Evolutionary conservation across 2,113 vertebrate genomes (phyloP).

Genomic region (Prolemur simus): DNA sequence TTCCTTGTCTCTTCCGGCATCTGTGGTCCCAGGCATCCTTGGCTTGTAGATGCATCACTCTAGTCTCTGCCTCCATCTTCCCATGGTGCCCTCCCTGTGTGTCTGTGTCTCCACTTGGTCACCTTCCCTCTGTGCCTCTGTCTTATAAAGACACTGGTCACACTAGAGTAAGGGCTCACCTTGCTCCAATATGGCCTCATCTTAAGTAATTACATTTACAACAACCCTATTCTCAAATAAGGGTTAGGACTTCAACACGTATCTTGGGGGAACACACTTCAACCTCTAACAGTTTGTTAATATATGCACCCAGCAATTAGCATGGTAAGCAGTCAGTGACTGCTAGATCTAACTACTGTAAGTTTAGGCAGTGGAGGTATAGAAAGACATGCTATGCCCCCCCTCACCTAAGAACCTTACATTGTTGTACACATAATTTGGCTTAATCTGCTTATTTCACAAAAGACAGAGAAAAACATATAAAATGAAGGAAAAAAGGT

Average conservation of each 20-base stretch:
- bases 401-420: not conserved
- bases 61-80: not conserved
- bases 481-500: not conserved
- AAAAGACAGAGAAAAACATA: not conserved
- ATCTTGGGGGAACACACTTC: not conserved
- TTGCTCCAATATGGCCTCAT: not conserved
- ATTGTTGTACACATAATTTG: not conserved
- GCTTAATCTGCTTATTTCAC: not conserved
- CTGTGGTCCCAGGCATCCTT: not conserved
- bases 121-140: not conserved
- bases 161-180: not conserved
- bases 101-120: not conserved
- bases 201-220: not conserved
- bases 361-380: not conserved
- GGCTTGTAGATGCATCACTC: fast-evolving
- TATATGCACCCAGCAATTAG: not conserved
- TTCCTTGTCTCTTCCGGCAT: not conserved
- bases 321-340: not conserved
- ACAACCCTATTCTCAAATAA: not conserved
- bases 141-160: not conserved
- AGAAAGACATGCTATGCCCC: not conserved
- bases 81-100: too few species aligned
- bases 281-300: not conserved
- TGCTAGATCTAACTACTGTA: not conserved
- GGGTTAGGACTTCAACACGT: not conserved